Conservation (phyloP, 2,113 vertebrate genomes). For the Eulemur macaco region DNA sequence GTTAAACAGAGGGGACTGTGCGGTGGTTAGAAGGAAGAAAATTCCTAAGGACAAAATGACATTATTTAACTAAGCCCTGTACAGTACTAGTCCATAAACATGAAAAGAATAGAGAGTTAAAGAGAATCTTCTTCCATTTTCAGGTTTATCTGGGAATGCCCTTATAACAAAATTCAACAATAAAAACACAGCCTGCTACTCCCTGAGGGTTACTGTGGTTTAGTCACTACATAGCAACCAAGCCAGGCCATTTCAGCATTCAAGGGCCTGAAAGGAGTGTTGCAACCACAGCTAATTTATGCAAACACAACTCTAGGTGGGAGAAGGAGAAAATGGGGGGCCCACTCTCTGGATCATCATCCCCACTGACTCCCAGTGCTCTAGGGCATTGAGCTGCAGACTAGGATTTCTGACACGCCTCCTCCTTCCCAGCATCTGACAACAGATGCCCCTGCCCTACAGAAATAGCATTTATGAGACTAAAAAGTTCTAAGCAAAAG, state of each 20-base stretch:
- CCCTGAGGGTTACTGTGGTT: background rate
- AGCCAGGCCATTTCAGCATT: background rate
- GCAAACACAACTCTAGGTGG: background rate
- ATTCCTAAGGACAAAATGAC: background rate
- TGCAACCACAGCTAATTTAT: background rate
- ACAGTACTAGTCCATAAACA: background rate
- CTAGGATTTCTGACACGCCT: background rate
- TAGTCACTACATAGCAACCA: background rate
- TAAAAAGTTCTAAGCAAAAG: background rate
- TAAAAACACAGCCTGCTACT: background rate
- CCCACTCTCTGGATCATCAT: background rate
- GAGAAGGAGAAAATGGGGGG: background rate
- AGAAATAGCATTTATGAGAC: background rate
- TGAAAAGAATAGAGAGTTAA: background rate
- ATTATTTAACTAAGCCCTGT: background rate
- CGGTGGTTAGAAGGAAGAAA: background rate
- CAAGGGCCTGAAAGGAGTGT: background rate
- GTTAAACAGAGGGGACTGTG: background rate
- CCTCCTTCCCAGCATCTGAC: background rate
- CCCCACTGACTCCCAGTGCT: background rate
- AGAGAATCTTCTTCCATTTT: conserved; percentile 38
- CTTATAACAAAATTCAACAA: conserved; percentile 46
- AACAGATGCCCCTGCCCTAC: background rate
- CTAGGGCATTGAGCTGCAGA: background rate
- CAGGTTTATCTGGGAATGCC: background rate